These are phyloP conservation scores for Tipula unca DNA, from an alignment of 2,888 invertebrate species.

Conservation along the genomic window DNA sequence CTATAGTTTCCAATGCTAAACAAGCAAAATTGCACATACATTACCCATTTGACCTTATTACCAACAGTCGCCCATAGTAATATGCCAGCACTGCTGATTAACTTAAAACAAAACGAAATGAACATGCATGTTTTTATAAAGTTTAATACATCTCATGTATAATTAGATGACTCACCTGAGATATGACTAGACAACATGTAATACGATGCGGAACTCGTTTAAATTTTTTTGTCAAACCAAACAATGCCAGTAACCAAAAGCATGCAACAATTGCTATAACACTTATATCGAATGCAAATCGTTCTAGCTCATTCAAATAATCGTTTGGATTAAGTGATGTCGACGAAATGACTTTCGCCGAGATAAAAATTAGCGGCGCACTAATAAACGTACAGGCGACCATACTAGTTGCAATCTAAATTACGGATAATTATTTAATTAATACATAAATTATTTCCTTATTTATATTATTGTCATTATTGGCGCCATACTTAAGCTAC, in stretches of 20 bases:
- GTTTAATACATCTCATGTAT: not conserved
- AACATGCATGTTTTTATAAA: not conserved
- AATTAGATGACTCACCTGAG: constrained; percentile 56
- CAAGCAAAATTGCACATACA: constrained; percentile 65
- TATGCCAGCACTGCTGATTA: constrained; percentile 61
- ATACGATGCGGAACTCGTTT: constrained; percentile 73
- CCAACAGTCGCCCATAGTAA: constrained; percentile 61
- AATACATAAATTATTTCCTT: not conserved
- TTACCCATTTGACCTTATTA: constrained; percentile 50
- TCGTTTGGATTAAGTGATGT: constrained; percentile 60
- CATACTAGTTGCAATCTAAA: constrained; percentile 86
- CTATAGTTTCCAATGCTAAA: constrained; percentile 72
- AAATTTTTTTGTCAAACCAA: constrained; percentile 65
- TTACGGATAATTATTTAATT: constrained; percentile 28
- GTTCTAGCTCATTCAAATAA: constrained; percentile 65
- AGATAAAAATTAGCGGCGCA: constrained; percentile 90
- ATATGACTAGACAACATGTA: constrained; percentile 66
- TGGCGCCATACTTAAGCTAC: constrained; percentile 28
- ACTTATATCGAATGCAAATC: constrained; percentile 77
- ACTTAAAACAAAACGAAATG: constrained; percentile 39
- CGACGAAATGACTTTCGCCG: constrained; percentile 83
- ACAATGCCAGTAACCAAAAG: constrained; percentile 68
- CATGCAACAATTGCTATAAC: constrained; percentile 68
- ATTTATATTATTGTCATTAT: not conserved
- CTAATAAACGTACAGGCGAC: constrained; percentile 91